A percentile compares a stretch with the other conserved stretches of the same genome.
Evolutionary conservation across 1,140 invertebrate species (phyloP).

Genomic region (Drosophila ironensis): DNA sequence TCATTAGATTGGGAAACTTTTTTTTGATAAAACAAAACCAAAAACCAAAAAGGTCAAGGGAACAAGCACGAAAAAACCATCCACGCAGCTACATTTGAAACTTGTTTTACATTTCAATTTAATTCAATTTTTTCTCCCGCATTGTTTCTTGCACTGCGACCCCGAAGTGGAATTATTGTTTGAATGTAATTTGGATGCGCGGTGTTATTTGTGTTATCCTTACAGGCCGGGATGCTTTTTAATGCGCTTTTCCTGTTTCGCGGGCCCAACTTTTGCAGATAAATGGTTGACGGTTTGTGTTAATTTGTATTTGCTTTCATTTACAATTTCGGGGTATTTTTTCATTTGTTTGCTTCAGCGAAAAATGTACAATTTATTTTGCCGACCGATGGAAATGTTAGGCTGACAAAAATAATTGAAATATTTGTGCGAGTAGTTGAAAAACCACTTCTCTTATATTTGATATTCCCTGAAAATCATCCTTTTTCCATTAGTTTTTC

Average conservation of each 20-base stretch:
- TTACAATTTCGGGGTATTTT: too few relatives aligned
- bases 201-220: slow-evolving; percentile 8
- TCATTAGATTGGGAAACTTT: too few relatives aligned
- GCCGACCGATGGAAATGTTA: too few relatives aligned
- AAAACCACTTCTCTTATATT: too few relatives aligned
- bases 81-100: slow-evolving; percentile 27
- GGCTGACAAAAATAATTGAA: too few relatives aligned
- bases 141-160: not conserved
- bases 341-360: too few relatives aligned
- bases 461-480: too few relatives aligned
- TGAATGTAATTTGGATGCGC: slow-evolving; percentile 17
- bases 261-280: not conserved
- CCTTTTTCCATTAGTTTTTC: too few relatives aligned
- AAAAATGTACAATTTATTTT: too few relatives aligned
- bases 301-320: not conserved
- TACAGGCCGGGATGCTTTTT: slow-evolving; percentile 6
- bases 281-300: not conserved
- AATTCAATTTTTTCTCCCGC: slow-evolving; percentile 48
- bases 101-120: slow-evolving; percentile 56
- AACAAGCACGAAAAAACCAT: not conserved
- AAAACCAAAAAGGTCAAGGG: not conserved
- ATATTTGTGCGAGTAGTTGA: too few relatives aligned
- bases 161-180: slow-evolving; percentile 26
- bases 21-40: not conserved
- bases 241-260: slow-evolving; percentile 47